These are phyloP conservation scores for Proisotoma minuta DNA, from an alignment of 2,888 invertebrate genomes.

Conservation along the genomic window DNA sequence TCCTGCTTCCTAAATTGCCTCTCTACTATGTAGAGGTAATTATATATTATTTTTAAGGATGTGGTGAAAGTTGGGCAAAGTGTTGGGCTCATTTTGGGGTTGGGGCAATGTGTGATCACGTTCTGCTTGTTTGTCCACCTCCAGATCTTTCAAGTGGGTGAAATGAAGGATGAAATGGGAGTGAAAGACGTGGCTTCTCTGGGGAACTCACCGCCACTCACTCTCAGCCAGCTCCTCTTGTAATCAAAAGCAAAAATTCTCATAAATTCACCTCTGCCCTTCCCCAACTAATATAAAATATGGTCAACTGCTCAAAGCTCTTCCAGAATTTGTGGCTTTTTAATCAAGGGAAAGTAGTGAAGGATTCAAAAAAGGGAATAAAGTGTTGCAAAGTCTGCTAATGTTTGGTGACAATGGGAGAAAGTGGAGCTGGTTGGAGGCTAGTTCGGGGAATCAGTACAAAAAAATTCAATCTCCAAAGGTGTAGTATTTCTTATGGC, in stretches of 20 bases:
- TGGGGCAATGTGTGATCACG: neutral
- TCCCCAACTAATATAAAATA: neutral
- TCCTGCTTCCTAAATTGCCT: no score
- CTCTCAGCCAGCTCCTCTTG: neutral
- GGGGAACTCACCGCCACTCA: neutral
- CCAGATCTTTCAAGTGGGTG: neutral
- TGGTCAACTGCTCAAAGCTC: neutral
- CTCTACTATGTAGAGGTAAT: no score
- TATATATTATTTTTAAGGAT: no score
- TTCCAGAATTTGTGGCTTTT: neutral
- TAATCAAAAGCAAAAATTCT: slow-evolving; percentile 13
- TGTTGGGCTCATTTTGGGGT: no score
- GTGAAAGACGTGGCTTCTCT: slow-evolving; percentile 9
- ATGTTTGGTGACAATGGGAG: neutral
- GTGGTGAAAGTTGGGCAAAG: no score
- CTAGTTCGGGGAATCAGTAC: neutral
- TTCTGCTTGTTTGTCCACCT: neutral
- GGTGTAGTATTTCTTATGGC: neutral
- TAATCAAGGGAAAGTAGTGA: neutral
- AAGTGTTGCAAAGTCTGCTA: neutral
- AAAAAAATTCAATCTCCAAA: neutral
- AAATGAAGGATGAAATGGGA: slow-evolving; percentile 13
- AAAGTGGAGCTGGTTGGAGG: neutral
- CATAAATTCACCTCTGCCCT: slow-evolving; percentile 8
- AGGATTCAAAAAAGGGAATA: neutral